Evolutionary conservation across 1,140 invertebrate genomes (phyloP).

Genomic region (Papilio machaon): DNA sequence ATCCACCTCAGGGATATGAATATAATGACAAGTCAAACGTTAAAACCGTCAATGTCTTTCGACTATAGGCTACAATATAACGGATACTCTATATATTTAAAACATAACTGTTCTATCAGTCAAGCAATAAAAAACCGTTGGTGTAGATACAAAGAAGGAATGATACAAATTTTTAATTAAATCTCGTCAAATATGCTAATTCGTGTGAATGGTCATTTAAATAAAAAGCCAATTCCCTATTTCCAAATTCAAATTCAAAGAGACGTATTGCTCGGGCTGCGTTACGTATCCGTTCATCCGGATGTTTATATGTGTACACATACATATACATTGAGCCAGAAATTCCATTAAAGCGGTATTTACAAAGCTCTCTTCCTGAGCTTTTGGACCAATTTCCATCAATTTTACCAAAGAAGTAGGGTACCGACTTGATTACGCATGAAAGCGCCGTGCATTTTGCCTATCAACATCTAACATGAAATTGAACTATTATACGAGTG

Average conservation of each 20-base stretch:
- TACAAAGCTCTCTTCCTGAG: constrained; percentile 69
- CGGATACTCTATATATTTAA: too few species aligned
- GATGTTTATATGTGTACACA: constrained; percentile 50
- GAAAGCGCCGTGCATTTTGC: neutral
- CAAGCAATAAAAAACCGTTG: neutral
- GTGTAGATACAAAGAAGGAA: neutral
- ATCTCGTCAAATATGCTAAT: neutral
- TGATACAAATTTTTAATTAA: neutral
- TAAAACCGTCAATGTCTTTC: too few species aligned
- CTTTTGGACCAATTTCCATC: constrained; percentile 59
- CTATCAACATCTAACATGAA: neutral
- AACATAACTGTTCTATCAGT: neutral
- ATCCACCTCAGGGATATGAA: too few species aligned
- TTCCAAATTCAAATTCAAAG: constrained; percentile 61
- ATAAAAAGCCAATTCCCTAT: constrained; percentile 64
- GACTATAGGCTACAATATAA: too few species aligned
- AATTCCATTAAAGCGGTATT: constrained; percentile 76
- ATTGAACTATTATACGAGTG: too few species aligned
- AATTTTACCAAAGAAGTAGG: constrained; percentile 53
- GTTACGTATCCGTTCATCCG: constrained; percentile 48
- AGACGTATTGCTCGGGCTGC: constrained; percentile 50
- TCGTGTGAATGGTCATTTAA: constrained; percentile 48
- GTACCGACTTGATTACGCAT: neutral
- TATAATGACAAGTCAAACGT: too few species aligned
- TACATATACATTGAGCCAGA: constrained; percentile 56